These are phyloP conservation scores for Lobophora halterata DNA, from an alignment of 2,888 invertebrate species.

Conservation along the genomic window DNA sequence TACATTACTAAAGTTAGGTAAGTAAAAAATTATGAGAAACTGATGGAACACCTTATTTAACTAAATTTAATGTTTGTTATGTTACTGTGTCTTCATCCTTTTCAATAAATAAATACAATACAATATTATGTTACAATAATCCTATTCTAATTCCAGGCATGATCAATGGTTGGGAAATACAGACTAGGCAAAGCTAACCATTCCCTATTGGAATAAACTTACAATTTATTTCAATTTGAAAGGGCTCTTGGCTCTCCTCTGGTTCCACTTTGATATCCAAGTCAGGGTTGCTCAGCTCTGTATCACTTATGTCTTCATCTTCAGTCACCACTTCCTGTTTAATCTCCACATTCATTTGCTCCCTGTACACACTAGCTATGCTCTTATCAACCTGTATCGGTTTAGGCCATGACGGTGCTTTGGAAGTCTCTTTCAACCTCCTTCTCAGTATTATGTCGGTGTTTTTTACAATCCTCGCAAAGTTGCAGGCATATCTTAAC, in stretches of 20 bases:
- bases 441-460: slow-evolving; percentile 45
- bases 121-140: no score
- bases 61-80: no score
- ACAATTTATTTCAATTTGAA: slow-evolving; percentile 48
- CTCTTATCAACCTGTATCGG: slow-evolving; percentile 62
- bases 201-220: slow-evolving; percentile 1
- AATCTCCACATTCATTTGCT: slow-evolving; percentile 48
- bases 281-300: slow-evolving; percentile 24
- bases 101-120: no score
- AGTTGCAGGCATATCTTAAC: slow-evolving; percentile 50
- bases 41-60: no score
- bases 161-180: no score
- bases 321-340: slow-evolving; percentile 65
- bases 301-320: slow-evolving; percentile 41
- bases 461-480: slow-evolving; percentile 43
- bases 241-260: slow-evolving; percentile 48
- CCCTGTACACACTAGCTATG: slow-evolving; percentile 37
- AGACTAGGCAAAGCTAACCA: no score
- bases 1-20: no score
- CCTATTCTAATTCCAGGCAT: no score
- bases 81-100: no score
- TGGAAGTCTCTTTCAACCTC: background rate
- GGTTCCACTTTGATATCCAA: slow-evolving; percentile 70
- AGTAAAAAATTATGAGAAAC: no score
- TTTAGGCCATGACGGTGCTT: slow-evolving; percentile 51